Percentiles rank a stretch among this genome's conserved stretches.
Conservation (phyloP, 2,888 invertebrate genomes). For the Agriotes lineatus region DNA sequence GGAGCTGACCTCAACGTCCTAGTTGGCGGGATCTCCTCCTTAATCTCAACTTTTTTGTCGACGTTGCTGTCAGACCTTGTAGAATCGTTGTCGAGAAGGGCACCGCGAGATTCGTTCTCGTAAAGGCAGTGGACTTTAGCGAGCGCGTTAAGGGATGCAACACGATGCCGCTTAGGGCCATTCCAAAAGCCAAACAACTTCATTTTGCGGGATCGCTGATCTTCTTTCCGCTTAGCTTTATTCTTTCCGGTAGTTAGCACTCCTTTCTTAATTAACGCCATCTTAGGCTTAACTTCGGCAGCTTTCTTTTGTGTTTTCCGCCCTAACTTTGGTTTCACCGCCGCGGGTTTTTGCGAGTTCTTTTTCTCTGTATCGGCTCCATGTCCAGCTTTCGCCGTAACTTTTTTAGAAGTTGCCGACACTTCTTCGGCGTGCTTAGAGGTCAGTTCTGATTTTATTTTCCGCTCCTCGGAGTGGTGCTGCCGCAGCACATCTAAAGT, state of each 20-base stretch:
- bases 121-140: slow-evolving; percentile 93
- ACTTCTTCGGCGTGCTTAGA: slow-evolving; percentile 5
- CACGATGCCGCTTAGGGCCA: slow-evolving; percentile 85
- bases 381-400: slow-evolving; percentile 15
- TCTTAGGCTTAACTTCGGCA: slow-evolving; percentile 32
- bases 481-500: slow-evolving; percentile 46
- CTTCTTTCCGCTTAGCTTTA: slow-evolving; percentile 43
- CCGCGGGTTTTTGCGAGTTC: neutral
- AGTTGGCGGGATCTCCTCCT: slow-evolving; percentile 47
- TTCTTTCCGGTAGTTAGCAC: slow-evolving; percentile 27
- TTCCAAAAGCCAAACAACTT: slow-evolving; percentile 79
- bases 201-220: slow-evolving; percentile 65
- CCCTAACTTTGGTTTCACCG: slow-evolving; percentile 33
- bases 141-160: slow-evolving; percentile 89
- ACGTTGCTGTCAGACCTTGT: slow-evolving; percentile 46
- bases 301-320: slow-evolving; percentile 41
- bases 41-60: slow-evolving; percentile 47
- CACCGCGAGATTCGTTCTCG: slow-evolving; percentile 86
- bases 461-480: slow-evolving; percentile 26
- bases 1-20: slow-evolving; percentile 79
- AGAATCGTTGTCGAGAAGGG: slow-evolving; percentile 70
- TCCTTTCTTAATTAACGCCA: slow-evolving; percentile 39
- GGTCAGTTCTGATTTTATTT: slow-evolving; percentile 29
- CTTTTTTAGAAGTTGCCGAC: slow-evolving; percentile 15
- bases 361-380: neutral